Evolutionary conservation across 1,140 invertebrate species (phyloP), one percentile per base, ranked within the genome.

Genomic region (Hestina assimilis): DNA sequence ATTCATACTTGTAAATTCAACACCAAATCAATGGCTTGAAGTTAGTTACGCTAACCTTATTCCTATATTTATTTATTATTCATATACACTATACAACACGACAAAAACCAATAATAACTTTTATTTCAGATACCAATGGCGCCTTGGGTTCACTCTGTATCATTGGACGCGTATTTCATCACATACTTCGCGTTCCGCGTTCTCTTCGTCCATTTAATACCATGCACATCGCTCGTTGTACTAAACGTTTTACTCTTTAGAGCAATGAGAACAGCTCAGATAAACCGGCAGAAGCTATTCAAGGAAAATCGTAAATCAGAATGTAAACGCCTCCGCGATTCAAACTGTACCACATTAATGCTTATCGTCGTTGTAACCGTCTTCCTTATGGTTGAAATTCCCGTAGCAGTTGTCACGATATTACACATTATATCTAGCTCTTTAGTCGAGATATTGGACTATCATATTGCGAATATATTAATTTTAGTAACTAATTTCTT

Each of bases 261-360:
- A 43, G 96, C 96, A 0, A 92, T 99, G 91, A 89, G 93, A 40
- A 90, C 93, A 60, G 96, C 96, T 0, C 95, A 97, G 80, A 89
- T 92, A 29, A 93, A 96, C 59, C 87, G 96, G 11, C 93, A 95
- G 69, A 92, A 94, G 75, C 90, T 97, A 6, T 93, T 97, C 71
- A 94, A 95, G 51, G 95, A 96, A 73, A 96, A 95, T 78, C 91
- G 94, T 53, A 95, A 94, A 74, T 94, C 91, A 59, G 96, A 96
- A 85, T 96, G 93, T 82, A 94, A 93, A 79, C 95, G 94, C 69
- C 87, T 95, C 41, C 90, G 94, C 23, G 97, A 97, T 73, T 94
- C 94, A 3, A 98, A 98, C 73, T 97, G 96, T 74, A 98, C 96
- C 1, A 98, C 96, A 0, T 80, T 98, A 4, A 98, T 98, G 97